Evolutionary conservation across 2,797 vertebrate species (phyloP).

Genomic region (Streptopelia turtur): DNA sequence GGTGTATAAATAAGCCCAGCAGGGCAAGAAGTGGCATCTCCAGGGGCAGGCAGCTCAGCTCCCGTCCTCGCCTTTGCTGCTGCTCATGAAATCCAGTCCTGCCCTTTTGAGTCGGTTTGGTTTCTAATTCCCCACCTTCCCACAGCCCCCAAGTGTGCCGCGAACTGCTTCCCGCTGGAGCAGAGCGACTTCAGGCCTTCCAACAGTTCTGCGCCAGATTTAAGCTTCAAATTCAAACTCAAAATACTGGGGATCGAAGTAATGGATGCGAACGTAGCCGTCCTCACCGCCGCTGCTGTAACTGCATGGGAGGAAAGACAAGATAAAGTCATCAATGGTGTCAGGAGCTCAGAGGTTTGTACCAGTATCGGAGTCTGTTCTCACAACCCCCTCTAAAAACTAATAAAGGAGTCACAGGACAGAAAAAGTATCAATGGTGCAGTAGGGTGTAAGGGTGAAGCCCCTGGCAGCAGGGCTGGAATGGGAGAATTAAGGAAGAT

Average conservation of each 20-base stretch:
- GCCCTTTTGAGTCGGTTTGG: background rate
- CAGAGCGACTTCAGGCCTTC: background rate
- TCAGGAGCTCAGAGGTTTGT: background rate
- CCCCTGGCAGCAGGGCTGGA: background rate
- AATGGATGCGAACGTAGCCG: conserved; percentile 95
- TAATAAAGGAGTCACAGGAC: background rate
- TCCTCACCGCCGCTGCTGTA: conserved; percentile 98
- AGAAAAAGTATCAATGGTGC: rapidly evolving
- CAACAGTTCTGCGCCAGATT: background rate
- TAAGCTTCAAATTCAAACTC: conserved; percentile 94
- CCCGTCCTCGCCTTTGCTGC: background rate
- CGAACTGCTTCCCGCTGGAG: background rate
- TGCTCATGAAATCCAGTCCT: background rate
- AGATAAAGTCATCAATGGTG: background rate
- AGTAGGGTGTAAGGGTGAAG: rapidly evolving
- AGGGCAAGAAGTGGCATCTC: background rate
- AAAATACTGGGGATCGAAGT: conserved; percentile 97
- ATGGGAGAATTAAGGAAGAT: background rate
- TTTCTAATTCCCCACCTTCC: background rate
- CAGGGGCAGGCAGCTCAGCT: background rate
- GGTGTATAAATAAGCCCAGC: conserved; percentile 21
- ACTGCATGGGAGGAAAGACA: conserved; percentile 74
- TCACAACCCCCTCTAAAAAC: background rate
- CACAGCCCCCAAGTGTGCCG: background rate
- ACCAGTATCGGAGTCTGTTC: rapidly evolving